phyloP scores from a whole-genome alignment of 2,888 invertebrate genomes.

The Zygothrica quintamaculata region DNA sequence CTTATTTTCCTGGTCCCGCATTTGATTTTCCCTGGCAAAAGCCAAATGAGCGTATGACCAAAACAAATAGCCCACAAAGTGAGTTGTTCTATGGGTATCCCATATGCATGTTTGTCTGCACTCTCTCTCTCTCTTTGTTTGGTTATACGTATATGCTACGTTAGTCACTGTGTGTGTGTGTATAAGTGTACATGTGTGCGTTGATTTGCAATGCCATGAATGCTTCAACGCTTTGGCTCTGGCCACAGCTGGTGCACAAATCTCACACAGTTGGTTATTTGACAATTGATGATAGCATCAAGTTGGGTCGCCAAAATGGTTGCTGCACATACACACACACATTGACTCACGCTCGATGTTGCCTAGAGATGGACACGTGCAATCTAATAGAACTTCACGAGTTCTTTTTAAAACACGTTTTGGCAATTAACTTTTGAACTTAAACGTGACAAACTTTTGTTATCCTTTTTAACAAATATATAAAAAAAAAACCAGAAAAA shows the following conservation, averaged over 20 bases:
- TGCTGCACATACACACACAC: slow-evolving; percentile 29
- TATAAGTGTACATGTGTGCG: slow-evolving; percentile 32
- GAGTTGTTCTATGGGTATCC: slow-evolving; percentile 66
- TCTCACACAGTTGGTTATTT: slow-evolving; percentile 79
- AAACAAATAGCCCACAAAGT: slow-evolving; percentile 80
- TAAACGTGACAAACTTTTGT: slow-evolving; percentile 28
- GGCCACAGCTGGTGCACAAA: slow-evolving; percentile 77
- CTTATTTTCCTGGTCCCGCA: slow-evolving; percentile 38
- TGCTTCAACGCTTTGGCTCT: slow-evolving; percentile 73
- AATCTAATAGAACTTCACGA: slow-evolving; percentile 14
- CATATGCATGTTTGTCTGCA: slow-evolving; percentile 47
- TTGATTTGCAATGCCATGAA: slow-evolving; percentile 76
- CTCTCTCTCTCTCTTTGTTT: too few species aligned
- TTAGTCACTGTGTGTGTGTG: slow-evolving; percentile 18
- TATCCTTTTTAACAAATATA: slow-evolving; percentile 7
- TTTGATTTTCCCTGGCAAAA: slow-evolving; percentile 61
- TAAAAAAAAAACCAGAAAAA: not conserved
- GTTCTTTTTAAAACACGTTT: slow-evolving; percentile 40
- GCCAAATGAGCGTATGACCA: slow-evolving; percentile 77
- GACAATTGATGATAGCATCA: slow-evolving; percentile 80
- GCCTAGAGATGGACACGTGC: slow-evolving; percentile 61
- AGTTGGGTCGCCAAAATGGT: slow-evolving; percentile 72
- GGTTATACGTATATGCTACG: slow-evolving; percentile 9
- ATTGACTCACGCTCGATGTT: slow-evolving; percentile 35
- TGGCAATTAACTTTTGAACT: slow-evolving; percentile 47